Evolutionary conservation across 2,113 vertebrate species (phyloP), one percentile per base, ranked within the genome.

Genomic region (Cebidichthys violaceus): DNA sequence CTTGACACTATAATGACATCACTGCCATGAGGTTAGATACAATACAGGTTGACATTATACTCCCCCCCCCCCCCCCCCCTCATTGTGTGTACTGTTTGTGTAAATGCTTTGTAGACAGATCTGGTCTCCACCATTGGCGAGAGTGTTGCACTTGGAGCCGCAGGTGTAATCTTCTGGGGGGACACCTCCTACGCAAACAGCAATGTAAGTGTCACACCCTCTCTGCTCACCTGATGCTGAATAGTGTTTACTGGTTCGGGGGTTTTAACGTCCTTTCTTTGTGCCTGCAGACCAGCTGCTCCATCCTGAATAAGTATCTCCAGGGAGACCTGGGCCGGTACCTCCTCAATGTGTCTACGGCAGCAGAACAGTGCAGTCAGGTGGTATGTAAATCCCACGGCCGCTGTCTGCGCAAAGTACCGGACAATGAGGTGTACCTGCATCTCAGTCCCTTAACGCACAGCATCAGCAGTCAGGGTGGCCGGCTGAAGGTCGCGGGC

Each of bases 331-430:
- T 99, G 88, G 97, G 98, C 0, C 96, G 80, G 52, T 99, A 99
- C 90, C 90, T 99, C 0, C 85, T 98, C 60, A 99, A 99, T 0
- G 96, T 99, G 74, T 97, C 96, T 0, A 94, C 93, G 22, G 96
- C 96, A 0, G 94, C 96, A 0, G 88, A 92, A 18, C 89, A 96
- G 61, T 99, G 98, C 93, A 99, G 97, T 79, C 81, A 72, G 68
- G 76, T 29, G n/a, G 61, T 97, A 35, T 99, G 98, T 71, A 94
- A 95, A 0, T 89, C 93, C n/a, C 96, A 74, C 0, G 98, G 98
- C 7, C 97, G 97, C 81, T 99, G 98, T 4, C 90, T 94, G 74
- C 96, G 97, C 68, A 92, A 1, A 35, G 54, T 77, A 7, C 41
- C 33, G 3, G 91, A 95, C 54, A 87, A 85, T 0, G 89, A 95